Base-by-base conservation (phyloP, 53 echinoderm and acorn worm species). In the Astropecten irregularis region DNA sequence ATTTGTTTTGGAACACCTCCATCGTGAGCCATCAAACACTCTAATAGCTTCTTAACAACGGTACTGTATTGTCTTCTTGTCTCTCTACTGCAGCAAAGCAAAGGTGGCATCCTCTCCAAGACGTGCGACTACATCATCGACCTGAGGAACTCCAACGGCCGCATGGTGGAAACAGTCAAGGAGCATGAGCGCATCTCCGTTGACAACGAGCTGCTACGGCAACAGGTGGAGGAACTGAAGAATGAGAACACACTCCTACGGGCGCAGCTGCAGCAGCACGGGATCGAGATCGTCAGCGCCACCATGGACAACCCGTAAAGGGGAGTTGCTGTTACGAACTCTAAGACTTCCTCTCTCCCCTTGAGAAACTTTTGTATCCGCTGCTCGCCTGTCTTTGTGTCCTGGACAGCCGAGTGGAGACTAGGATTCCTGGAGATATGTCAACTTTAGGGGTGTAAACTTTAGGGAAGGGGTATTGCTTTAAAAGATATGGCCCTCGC, bases 31-130 rank as follows among this genome's bases (percentile, higher is more conserved):
- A n/a, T n/a, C n/a, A n/a, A n/a, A n/a, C n/a, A n/a, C n/a, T n/a
- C n/a, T n/a, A n/a, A n/a, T n/a, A n/a, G n/a, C n/a, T n/a, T n/a
- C n/a, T n/a, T n/a, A n/a, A n/a, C n/a, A n/a, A n/a, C n/a, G n/a
- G n/a, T n/a, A n/a, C n/a, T n/a, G n/a, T n/a, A n/a, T n/a, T n/a
- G n/a, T n/a, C n/a, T n/a, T n/a, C n/a, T n/a, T n/a, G n/a, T n/a
- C n/a, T n/a, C n/a, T n/a, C n/a, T n/a, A n/a, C n/a, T 42, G 42
- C 68, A 68, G 61, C 90, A 96, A 87, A 96, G 93, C 82, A 96
- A 96, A 93, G 93, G 96, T 1, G 96, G 96, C 21, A 95, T 95
- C 68, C 84, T 95, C 5, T 86, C 88, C 31, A 95, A 95, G 68
- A 95, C 95, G 16, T 90, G 90, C 38, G 95, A 95, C 52, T 95